phyloP scores from a whole-genome alignment of 2,888 invertebrate genomes.

The Coronaproctus castanopsis region DNA sequence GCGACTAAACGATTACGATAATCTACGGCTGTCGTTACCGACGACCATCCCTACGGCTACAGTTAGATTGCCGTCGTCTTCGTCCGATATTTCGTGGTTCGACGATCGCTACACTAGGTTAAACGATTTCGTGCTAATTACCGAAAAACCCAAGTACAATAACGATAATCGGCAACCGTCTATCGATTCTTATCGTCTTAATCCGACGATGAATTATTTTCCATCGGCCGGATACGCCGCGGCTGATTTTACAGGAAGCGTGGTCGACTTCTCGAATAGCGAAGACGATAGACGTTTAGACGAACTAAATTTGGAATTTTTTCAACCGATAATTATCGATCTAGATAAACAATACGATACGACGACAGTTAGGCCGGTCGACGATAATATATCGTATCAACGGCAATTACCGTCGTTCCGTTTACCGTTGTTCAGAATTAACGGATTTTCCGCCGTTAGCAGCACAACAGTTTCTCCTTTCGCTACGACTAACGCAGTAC shows the following conservation, averaged over 20 bases:
- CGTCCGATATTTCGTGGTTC: background rate
- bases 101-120: background rate
- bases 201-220: background rate
- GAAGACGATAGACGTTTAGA: background rate
- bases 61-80: no score
- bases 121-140: background rate
- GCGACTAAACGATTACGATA: no score
- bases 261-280: background rate
- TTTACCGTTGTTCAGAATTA: background rate
- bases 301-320: slow-evolving; percentile 10
- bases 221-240: background rate
- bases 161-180: background rate
- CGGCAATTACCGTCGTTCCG: background rate
- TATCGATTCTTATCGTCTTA: background rate
- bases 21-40: background rate
- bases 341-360: slow-evolving; percentile 3
- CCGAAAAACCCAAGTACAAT: background rate
- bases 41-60: background rate
- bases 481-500: no score
- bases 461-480: no score
- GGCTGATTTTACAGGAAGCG: no score
- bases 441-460: slow-evolving; percentile 1
- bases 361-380: background rate
- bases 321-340: slow-evolving; percentile 13
- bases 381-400: background rate